phyloP scores from a whole-genome alignment of 2,113 vertebrate genomes.

The Lipophrys pholis region DNA sequence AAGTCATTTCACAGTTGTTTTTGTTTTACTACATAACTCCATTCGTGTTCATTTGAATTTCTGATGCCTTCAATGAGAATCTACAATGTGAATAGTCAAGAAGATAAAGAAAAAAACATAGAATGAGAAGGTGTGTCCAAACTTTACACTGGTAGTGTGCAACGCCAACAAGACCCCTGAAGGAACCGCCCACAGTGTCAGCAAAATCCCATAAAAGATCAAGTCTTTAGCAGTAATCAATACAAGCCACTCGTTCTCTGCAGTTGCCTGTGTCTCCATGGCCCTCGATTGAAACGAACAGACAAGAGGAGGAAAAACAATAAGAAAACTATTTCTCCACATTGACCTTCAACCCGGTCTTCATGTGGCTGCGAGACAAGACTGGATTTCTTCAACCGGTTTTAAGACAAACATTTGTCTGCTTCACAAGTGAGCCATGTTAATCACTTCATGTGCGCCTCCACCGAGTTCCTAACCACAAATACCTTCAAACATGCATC shows the following conservation, averaged over 20 bases:
- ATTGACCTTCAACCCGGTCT: slow-evolving; percentile 3
- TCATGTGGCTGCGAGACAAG: neutral
- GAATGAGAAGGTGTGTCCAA: no score
- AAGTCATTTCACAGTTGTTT: no score
- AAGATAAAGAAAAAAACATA: no score
- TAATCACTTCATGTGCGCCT: neutral
- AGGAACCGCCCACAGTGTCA: neutral
- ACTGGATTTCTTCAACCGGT: neutral
- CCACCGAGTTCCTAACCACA: neutral
- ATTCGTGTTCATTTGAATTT: neutral
- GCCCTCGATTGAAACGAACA: neutral
- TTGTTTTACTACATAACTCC: neutral
- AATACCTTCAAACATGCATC: neutral
- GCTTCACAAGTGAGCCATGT: neutral
- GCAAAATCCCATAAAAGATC: neutral
- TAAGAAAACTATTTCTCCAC: neutral
- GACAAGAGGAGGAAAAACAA: neutral
- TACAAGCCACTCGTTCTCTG: neutral
- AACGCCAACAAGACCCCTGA: neutral
- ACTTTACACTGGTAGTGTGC: no score
- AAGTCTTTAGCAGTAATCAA: neutral
- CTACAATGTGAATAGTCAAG: no score
- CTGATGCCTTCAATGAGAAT: neutral
- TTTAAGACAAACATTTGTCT: slow-evolving; percentile 17
- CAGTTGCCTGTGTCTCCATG: neutral